These are phyloP conservation scores for Microctonus hyperodae DNA, from an alignment of 2,888 invertebrate genomes.

Conservation along the genomic window DNA sequence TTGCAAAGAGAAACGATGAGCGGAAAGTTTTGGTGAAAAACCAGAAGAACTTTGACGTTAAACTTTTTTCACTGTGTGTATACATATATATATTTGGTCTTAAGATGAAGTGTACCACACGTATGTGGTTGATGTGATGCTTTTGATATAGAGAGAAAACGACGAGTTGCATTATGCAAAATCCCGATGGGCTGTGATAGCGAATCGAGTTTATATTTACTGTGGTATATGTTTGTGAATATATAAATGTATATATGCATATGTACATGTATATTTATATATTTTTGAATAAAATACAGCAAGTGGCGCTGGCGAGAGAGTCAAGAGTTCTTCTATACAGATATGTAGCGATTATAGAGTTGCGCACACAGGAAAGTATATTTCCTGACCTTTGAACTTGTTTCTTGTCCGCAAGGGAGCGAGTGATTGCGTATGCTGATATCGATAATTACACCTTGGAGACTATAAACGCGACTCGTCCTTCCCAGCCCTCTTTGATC, in stretches of 20 bases:
- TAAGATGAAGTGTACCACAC: slow-evolving; percentile 15
- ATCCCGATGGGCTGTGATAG: slow-evolving; percentile 22
- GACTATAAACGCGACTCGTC: slow-evolving; percentile 15
- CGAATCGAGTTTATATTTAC: slow-evolving; percentile 19
- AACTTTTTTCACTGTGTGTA: slow-evolving; percentile 6
- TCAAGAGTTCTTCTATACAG: neutral
- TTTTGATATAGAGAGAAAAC: slow-evolving; percentile 5
- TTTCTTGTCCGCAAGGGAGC: slow-evolving; percentile 25
- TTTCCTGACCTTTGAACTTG: slow-evolving; percentile 27
- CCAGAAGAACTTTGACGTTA: slow-evolving; percentile 20
- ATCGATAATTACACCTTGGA: slow-evolving; percentile 31
- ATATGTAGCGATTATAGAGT: neutral
- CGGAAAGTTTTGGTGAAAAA: slow-evolving; percentile 11
- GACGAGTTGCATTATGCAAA: slow-evolving; percentile 31
- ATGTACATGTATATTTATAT: too few relatives aligned
- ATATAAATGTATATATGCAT: neutral
- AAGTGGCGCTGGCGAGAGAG: slow-evolving; percentile 7
- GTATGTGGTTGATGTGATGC: neutral
- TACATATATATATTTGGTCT: slow-evolving; percentile 13
- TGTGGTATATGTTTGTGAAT: neutral
- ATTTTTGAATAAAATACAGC: neutral
- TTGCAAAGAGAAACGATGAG: neutral
- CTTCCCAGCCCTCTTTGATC: neutral
- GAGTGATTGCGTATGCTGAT: slow-evolving; percentile 22
- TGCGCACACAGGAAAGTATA: slow-evolving; percentile 15